Conservation (phyloP, 2,888 invertebrate genomes). For the Drosophila fungiperda region DNA sequence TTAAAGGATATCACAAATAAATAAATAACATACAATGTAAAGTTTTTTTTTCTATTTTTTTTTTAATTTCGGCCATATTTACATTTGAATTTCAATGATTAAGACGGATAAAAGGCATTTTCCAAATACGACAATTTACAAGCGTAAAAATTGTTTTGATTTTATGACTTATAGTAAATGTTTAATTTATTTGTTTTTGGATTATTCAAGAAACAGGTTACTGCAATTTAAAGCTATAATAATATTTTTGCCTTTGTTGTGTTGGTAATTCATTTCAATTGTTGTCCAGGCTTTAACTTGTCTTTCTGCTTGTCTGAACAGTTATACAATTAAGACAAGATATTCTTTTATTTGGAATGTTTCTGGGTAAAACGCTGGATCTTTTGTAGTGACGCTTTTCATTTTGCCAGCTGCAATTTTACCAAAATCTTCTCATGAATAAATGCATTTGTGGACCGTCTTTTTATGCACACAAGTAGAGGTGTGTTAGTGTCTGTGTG, state of each 20-base stretch:
- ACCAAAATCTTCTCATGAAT: slow-evolving; percentile 58
- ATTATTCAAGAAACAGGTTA: neutral
- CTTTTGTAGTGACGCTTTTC: slow-evolving; percentile 25
- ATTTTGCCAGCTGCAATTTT: slow-evolving; percentile 34
- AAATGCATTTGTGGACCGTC: slow-evolving; percentile 60
- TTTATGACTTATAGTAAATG: neutral
- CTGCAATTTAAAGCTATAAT: neutral
- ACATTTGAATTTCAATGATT: neutral
- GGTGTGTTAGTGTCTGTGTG: neutral
- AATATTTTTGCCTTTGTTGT: neutral
- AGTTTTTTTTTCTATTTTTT: neutral
- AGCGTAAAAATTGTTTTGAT: neutral
- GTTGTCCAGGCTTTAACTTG: slow-evolving; percentile 4
- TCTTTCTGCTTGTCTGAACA: slow-evolving; percentile 31
- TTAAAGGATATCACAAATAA: slow-evolving; percentile 3
- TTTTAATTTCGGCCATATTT: neutral
- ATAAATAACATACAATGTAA: slow-evolving; percentile 1
- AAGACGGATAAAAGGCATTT: neutral
- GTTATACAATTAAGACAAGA: slow-evolving; percentile 44
- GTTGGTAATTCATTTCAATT: slow-evolving; percentile 13
- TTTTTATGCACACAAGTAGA: slow-evolving; percentile 36
- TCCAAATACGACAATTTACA: neutral
- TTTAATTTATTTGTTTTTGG: neutral
- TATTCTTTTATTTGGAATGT: slow-evolving; percentile 25
- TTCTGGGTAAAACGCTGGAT: slow-evolving; percentile 25